These are phyloP conservation scores for Sakesphorus luctuosus DNA, from an alignment of 2,113 vertebrate genomes.

Conservation along the genomic window DNA sequence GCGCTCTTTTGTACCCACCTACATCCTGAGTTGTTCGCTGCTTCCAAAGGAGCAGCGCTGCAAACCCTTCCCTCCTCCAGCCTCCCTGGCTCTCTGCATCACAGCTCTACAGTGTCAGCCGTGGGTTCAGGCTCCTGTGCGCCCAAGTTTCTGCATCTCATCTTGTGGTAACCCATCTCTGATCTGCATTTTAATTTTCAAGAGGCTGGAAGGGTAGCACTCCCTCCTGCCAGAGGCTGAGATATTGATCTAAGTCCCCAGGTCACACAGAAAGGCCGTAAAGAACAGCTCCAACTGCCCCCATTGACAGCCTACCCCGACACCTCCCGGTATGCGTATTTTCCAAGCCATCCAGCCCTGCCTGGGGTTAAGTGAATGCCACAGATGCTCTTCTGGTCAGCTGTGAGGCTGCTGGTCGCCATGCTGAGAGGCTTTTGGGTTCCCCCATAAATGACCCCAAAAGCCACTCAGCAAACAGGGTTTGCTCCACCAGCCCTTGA, in stretches of 20 bases:
- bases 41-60: not conserved
- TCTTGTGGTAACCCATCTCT: not conserved
- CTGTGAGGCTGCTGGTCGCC: rapidly evolving
- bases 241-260: not conserved
- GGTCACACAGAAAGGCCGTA: rapidly evolving
- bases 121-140: rapidly evolving
- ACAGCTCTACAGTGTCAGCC: not conserved
- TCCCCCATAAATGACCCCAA: slow-evolving; percentile 17
- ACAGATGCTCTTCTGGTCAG: not conserved
- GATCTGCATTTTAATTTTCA: not conserved
- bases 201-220: not conserved
- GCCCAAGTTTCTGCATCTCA: not conserved
- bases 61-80: not conserved
- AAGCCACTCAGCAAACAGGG: not conserved
- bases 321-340: rapidly evolving
- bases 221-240: not conserved
- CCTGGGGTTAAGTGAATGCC: rapidly evolving
- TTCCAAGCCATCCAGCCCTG: not conserved
- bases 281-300: not conserved
- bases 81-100: not conserved
- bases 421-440: not conserved
- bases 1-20: not conserved
- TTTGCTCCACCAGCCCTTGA: slow-evolving; percentile 59
- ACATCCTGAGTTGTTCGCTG: not conserved
- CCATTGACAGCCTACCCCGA: not conserved